Evolutionary conservation across 1,140 invertebrate species (phyloP).

Genomic region (Plectrocnemia conspersa): DNA sequence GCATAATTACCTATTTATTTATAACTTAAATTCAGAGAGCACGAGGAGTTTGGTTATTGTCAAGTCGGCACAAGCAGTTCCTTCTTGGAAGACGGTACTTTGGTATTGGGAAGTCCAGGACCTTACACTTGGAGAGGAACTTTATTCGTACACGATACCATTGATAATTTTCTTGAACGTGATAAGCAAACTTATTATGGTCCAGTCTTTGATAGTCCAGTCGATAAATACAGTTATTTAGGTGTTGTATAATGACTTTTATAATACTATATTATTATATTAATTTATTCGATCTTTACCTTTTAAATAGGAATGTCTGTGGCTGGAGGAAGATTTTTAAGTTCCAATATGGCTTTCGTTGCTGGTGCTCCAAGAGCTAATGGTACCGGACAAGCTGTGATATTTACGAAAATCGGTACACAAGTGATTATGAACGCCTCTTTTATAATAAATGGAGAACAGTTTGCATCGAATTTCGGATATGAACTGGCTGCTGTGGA

Average conservation of each 20-base stretch:
- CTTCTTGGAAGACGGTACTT: slow-evolving; percentile 71
- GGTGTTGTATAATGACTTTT: too few species aligned
- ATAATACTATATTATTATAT: slow-evolving; percentile 16
- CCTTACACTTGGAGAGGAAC: slow-evolving; percentile 86
- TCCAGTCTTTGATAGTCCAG: slow-evolving; percentile 64
- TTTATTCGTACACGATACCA: slow-evolving; percentile 72
- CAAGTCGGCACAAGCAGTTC: slow-evolving; percentile 87
- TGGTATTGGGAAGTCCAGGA: slow-evolving; percentile 80
- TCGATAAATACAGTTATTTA: slow-evolving; percentile 87
- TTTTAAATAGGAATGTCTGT: slow-evolving; percentile 73
- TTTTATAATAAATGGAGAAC: slow-evolving; percentile 70
- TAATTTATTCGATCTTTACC: too few species aligned
- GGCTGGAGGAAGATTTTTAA: slow-evolving; percentile 73
- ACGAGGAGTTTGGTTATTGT: slow-evolving; percentile 86
- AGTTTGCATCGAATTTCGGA: slow-evolving; percentile 84
- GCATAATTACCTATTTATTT: not conserved
- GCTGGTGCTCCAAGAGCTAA: slow-evolving; percentile 82
- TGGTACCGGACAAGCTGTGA: slow-evolving; percentile 79
- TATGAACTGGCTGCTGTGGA: slow-evolving; percentile 81
- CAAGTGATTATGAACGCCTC: slow-evolving; percentile 56
- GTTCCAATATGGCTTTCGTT: slow-evolving; percentile 62
- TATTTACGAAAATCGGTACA: slow-evolving; percentile 63
- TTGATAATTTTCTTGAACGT: slow-evolving; percentile 66
- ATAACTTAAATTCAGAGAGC: slow-evolving; percentile 54
- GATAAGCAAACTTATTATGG: slow-evolving; percentile 76